A percentile compares a stretch with the other conserved stretches of the same genome.
phyloP scores from a whole-genome alignment of 2,888 invertebrate species.

The Tachystola acroxantha region DNA sequence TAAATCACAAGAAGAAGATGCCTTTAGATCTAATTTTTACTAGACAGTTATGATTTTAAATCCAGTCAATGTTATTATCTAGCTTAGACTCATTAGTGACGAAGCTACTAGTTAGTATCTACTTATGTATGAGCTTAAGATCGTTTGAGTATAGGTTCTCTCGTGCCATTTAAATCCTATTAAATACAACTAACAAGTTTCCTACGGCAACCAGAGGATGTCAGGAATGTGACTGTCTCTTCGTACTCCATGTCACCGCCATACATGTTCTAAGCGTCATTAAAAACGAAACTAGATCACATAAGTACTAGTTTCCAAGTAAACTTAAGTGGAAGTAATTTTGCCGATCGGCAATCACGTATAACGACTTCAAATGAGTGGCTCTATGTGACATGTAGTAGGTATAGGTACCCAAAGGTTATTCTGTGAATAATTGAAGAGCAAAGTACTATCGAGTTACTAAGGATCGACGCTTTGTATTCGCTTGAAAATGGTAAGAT shows the following conservation, averaged over 20 bases:
- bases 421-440: constrained; percentile 43
- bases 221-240: not conserved
- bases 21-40: too few relatives aligned
- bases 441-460: constrained; percentile 6
- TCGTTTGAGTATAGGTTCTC: too few relatives aligned
- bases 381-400: constrained; percentile 30
- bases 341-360: constrained; percentile 27
- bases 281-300: constrained; percentile 26
- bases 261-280: constrained; percentile 18
- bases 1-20: too few relatives aligned
- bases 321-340: constrained; percentile 14
- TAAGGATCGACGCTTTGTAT: not conserved
- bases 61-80: too few relatives aligned
- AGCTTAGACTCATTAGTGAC: too few relatives aligned
- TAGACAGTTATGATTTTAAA: too few relatives aligned
- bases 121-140: too few relatives aligned
- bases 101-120: too few relatives aligned
- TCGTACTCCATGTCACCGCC: not conserved
- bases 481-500: not conserved
- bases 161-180: too few relatives aligned
- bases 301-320: constrained; percentile 10
- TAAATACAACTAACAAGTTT: too few relatives aligned
- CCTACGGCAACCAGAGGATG: too few relatives aligned
- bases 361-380: constrained; percentile 37
- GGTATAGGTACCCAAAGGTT: constrained; percentile 25